A percentile compares a stretch with the other conserved stretches of the same genome.
Conservation (phyloP, 2,113 vertebrate species). For the Neogale vison region DNA sequence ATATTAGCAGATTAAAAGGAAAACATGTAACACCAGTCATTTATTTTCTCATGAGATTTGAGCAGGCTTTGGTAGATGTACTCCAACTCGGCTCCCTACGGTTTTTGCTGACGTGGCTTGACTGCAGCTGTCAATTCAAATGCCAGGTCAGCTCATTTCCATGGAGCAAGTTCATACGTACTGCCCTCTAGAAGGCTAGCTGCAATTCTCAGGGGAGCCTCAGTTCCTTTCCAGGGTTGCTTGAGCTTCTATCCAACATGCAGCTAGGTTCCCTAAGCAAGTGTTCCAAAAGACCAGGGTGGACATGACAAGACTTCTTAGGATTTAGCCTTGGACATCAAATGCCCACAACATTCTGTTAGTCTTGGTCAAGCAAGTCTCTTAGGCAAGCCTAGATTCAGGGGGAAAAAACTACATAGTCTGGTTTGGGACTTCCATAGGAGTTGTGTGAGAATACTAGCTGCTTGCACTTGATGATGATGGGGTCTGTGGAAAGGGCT, state of each 20-base stretch:
- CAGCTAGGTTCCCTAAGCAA: not conserved
- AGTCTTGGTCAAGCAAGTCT: not conserved
- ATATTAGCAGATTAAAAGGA: not conserved
- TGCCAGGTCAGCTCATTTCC: not conserved
- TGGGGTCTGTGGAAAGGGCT: not conserved
- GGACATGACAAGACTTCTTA: not conserved
- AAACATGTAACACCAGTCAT: not conserved
- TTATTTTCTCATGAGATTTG: not conserved
- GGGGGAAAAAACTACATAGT: not conserved
- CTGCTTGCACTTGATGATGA: not conserved
- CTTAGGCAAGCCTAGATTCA: not conserved
- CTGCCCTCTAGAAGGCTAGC: not conserved
- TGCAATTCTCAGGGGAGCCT: not conserved
- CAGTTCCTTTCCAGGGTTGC: not conserved
- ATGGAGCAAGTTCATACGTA: not conserved
- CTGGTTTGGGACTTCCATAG: not conserved
- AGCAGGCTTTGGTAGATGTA: not conserved
- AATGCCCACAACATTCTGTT: not conserved
- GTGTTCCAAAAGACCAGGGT: not conserved
- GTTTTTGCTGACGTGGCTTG: not conserved
- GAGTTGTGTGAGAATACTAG: not conserved
- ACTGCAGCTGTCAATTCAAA: not conserved
- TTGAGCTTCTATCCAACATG: not conserved
- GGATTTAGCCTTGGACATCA: not conserved
- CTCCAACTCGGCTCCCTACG: not conserved